Conservation (phyloP, 2,888 invertebrate genomes). For the Brenthis ino region DNA sequence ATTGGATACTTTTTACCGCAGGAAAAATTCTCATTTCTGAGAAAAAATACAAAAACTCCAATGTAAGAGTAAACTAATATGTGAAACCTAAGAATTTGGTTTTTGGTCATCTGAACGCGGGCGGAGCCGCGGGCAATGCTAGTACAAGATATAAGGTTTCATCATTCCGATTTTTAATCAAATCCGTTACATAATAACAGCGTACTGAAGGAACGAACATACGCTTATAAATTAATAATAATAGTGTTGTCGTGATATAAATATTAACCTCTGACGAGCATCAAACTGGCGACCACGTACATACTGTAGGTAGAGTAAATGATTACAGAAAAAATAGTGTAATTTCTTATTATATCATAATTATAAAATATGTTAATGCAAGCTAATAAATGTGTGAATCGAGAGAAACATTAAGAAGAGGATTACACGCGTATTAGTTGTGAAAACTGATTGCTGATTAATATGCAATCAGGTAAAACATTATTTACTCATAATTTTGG, state of each 20-base stretch:
- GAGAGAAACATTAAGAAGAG: neutral
- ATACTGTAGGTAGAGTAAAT: too few species aligned
- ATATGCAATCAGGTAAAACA: conserved; percentile 7
- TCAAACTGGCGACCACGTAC: too few species aligned
- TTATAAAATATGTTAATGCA: conserved; percentile 11
- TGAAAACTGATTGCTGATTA: conserved; percentile 19
- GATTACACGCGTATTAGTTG: conserved; percentile 4
- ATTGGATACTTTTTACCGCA: too few species aligned
- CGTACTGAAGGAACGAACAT: too few species aligned
- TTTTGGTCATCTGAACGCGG: too few species aligned
- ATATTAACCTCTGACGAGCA: too few species aligned
- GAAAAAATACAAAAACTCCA: too few species aligned
- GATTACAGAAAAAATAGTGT: neutral
- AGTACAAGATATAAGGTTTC: neutral
- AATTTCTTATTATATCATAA: conserved; percentile 14
- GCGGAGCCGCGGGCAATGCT: neutral
- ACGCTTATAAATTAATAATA: too few species aligned
- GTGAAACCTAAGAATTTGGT: too few species aligned
- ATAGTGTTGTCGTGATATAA: too few species aligned
- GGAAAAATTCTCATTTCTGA: too few species aligned
- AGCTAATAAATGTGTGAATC: conserved; percentile 19
- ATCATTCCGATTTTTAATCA: neutral
- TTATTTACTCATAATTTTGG: neutral
- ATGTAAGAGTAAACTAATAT: too few species aligned
- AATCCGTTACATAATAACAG: neutral